Conservation (phyloP, 2,888 invertebrate species). For the Rugalucina vietnamica region DNA sequence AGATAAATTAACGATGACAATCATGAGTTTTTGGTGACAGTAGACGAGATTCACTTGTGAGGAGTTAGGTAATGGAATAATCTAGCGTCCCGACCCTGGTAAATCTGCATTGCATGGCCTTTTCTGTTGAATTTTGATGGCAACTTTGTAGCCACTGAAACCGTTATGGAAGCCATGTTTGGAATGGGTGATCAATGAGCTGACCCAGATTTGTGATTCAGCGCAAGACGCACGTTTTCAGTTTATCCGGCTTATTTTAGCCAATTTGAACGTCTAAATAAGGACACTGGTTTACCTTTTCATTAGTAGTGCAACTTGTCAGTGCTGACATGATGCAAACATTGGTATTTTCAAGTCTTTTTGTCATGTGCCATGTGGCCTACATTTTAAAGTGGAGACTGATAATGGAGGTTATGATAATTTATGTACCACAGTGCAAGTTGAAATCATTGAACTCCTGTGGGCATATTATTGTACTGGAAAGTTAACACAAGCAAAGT, state of each 20-base stretch:
- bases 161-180: slow-evolving; percentile 6
- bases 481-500: too few species aligned
- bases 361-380: too few species aligned
- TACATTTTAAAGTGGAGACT: not conserved
- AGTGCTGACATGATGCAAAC: too few species aligned
- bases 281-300: too few species aligned
- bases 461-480: too few species aligned
- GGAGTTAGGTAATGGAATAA: not conserved
- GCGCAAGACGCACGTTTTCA: too few species aligned
- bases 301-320: too few species aligned
- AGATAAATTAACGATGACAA: not conserved
- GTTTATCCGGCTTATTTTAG: too few species aligned
- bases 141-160: not conserved
- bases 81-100: not conserved
- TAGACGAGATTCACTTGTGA: not conserved
- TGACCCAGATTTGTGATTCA: not conserved
- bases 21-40: not conserved
- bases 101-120: not conserved
- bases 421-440: not conserved
- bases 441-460: too few species aligned
- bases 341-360: too few species aligned
- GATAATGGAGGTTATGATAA: not conserved
- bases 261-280: too few species aligned
- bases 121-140: not conserved
- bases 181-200: not conserved